Conservation (phyloP, 2,888 invertebrate genomes). For the Suillia variegata region DNA sequence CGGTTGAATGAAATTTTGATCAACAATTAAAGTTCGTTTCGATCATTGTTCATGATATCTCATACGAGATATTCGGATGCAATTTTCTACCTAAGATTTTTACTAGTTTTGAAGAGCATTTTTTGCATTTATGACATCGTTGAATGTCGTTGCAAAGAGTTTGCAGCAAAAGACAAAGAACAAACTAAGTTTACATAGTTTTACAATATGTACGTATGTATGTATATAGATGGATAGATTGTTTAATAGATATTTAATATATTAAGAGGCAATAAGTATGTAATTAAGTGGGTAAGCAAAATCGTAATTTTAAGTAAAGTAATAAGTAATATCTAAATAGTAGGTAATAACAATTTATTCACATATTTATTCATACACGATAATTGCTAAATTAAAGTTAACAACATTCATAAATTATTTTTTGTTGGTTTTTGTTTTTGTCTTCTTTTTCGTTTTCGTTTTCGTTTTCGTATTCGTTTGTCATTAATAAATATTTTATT, state of each 20-base stretch:
- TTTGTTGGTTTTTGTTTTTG: slow-evolving; percentile 19
- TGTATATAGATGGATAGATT: slow-evolving; percentile 7
- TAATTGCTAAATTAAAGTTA: slow-evolving; percentile 9
- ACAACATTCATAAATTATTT: slow-evolving; percentile 21
- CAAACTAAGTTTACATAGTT: too few relatives aligned
- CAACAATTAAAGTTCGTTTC: too few relatives aligned
- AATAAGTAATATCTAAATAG: neutral
- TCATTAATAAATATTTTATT: neutral
- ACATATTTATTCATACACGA: neutral
- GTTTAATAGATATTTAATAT: too few relatives aligned
- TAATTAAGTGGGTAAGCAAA: too few relatives aligned
- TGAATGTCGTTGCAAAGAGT: slow-evolving; percentile 1
- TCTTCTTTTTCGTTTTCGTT: neutral
- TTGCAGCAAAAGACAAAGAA: neutral
- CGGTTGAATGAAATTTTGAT: too few relatives aligned
- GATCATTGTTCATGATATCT: too few relatives aligned
- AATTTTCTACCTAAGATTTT: neutral
- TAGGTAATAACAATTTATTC: neutral
- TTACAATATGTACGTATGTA: slow-evolving; percentile 7
- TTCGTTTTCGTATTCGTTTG: neutral
- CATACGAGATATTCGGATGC: too few relatives aligned
- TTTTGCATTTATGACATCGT: neutral
- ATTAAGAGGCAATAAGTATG: too few relatives aligned
- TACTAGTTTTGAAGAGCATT: neutral
- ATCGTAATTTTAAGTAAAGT: too few relatives aligned